These are phyloP conservation scores for Carcharodon carcharias DNA, from an alignment of 2,797 vertebrate species.

Conservation along the genomic window DNA sequence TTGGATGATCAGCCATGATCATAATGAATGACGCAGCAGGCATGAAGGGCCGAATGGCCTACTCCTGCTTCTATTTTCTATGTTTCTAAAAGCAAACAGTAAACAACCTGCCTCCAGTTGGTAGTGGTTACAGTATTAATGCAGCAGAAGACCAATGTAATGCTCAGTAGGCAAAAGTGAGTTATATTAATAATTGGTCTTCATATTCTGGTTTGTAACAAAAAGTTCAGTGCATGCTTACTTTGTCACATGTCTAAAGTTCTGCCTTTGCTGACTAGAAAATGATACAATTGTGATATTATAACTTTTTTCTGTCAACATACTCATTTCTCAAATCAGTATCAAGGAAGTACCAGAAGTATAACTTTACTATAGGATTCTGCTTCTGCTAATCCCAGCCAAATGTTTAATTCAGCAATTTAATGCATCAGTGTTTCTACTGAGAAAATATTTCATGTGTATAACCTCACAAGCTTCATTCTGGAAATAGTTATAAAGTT, in stretches of 20 bases:
- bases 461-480: not conserved
- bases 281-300: not conserved
- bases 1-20: no score
- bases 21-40: no score
- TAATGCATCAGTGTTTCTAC: not conserved
- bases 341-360: no score
- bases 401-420: not conserved
- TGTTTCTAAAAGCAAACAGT: not conserved
- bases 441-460: not conserved
- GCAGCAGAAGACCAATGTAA: not conserved
- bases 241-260: not conserved
- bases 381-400: not conserved
- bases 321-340: not conserved
- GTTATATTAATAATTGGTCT: not conserved
- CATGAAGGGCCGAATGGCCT: no score
- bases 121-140: not conserved
- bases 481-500: not conserved
- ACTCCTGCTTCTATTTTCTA: no score
- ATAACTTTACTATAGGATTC: not conserved
- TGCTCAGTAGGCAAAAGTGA: not conserved
- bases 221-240: not conserved
- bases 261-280: not conserved
- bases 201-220: not conserved
- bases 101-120: not conserved
- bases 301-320: no score